Base-by-base conservation (phyloP, 2,113 vertebrate genomes). In the Mobula birostris region DNA sequence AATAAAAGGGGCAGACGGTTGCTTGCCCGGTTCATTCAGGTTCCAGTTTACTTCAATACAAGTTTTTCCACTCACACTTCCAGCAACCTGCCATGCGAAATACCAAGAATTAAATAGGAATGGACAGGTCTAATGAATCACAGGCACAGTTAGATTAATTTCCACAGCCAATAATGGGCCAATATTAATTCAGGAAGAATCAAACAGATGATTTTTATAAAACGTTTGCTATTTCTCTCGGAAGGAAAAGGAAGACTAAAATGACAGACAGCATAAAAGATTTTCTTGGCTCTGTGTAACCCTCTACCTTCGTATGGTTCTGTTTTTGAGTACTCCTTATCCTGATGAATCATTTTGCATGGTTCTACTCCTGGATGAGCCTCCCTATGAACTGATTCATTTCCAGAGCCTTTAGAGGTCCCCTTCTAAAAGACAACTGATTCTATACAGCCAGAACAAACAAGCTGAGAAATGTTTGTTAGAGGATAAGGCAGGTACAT, bases 191-290 rank as follows among this genome's bases (percentile, higher is more conserved):
- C 85, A 68, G 29, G 56, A 87, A 63, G 58, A 87, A 87, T 63
- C 85, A 90, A n/a, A 90, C n/a, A 83, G 80, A 90, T 66, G 85
- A 90, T 90, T 90, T 66, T 68, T 66, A 90, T 90, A 90, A 90
- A 90, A 17, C 32, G 68, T 66, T 90, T 90, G 61, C 61, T 66
- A 90, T 90, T 79, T 79, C 77, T 90, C 9, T n/a, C n/a, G 29
- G 15, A 66, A 90, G 29, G 61, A 90, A 66, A 90, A 66, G 85
- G 85, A 90, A 90, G 61, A 66, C 29, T 66, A 68, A 32, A 79
- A 79, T 36, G 77, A 79, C 77, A 79, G 77, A 19, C 85, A 63
- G 29, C n/a, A 88, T n/a, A n/a, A 66, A 88, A 88, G 14, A 61
- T 63, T 63, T 88, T 66, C 14, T 29, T 90, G 61, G 85, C 63